Evolutionary conservation across 2,113 vertebrate genomes (phyloP).

Genomic region (Entomyzon cyanotis): DNA sequence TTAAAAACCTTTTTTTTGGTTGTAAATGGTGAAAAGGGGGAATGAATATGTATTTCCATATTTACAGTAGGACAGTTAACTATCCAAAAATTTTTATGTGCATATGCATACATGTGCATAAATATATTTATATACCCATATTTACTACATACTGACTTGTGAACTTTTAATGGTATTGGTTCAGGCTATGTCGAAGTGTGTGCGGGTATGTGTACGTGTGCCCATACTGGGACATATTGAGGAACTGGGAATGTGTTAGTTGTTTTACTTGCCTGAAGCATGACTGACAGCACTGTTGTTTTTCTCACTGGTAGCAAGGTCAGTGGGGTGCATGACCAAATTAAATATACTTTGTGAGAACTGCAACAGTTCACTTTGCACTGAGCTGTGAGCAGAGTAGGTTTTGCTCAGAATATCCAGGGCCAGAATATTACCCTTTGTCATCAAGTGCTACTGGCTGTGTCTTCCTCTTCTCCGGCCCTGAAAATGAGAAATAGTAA

Average conservation of each 20-base stretch:
- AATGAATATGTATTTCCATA: constrained; percentile 16
- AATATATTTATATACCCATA: neutral
- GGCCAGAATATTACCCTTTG: neutral
- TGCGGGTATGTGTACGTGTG: neutral
- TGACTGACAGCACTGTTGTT: constrained; percentile 58
- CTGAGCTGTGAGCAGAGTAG: neutral
- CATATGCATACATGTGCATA: neutral
- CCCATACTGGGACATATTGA: constrained; percentile 10
- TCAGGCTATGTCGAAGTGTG: neutral
- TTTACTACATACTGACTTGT: neutral
- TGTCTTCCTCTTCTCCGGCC: neutral
- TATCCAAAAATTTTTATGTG: neutral
- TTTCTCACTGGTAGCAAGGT: constrained; percentile 48
- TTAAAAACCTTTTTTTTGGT: neutral
- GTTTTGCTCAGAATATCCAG: neutral
- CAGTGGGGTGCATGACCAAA: constrained; percentile 49
- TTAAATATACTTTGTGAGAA: constrained; percentile 55
- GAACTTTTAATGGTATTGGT: constrained; percentile 4
- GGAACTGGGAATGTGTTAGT: constrained; percentile 41
- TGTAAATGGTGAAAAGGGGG: neutral
- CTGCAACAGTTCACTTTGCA: neutral
- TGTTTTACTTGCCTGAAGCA: constrained; percentile 52
- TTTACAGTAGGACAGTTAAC: neutral
- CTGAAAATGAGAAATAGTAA: constrained; percentile 39
- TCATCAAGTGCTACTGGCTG: neutral